These are phyloP conservation scores for Tragopan temminckii DNA, from an alignment of 2,797 vertebrate genomes.

Conservation along the genomic window DNA sequence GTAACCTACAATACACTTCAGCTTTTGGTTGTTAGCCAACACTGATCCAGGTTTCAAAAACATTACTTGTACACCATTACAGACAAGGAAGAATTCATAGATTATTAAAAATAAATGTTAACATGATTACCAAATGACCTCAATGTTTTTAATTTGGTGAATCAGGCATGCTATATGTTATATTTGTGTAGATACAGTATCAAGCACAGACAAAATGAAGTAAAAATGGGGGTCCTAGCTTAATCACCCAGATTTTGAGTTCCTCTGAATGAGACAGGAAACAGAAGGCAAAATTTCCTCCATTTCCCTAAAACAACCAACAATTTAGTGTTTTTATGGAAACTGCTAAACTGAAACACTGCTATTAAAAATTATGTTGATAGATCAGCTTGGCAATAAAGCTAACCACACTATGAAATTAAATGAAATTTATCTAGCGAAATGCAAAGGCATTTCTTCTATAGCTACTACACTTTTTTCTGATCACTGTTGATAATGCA, in stretches of 20 bases:
- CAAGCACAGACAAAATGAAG: background rate
- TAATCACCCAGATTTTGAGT: background rate
- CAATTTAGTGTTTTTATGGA: background rate
- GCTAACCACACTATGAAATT: background rate
- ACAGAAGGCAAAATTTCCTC: background rate
- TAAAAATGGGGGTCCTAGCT: background rate
- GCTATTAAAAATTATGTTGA: background rate
- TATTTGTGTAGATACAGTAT: background rate
- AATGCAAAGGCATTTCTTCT: background rate
- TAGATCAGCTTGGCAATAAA: background rate
- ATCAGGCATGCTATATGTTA: background rate
- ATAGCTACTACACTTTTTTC: background rate
- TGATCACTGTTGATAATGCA: background rate
- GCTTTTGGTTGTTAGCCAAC: background rate
- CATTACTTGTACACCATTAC: background rate
- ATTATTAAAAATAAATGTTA: conserved; percentile 8
- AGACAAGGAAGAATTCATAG: background rate
- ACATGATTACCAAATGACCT: background rate
- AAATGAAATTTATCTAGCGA: background rate
- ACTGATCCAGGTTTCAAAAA: background rate
- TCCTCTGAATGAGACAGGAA: background rate
- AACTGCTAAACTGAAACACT: background rate
- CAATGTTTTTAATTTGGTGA: background rate
- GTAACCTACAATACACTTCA: background rate
- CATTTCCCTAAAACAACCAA: background rate